These are phyloP conservation scores for Lymantria dispar DNA, from an alignment of 2,888 invertebrate species.

Conservation along the genomic window DNA sequence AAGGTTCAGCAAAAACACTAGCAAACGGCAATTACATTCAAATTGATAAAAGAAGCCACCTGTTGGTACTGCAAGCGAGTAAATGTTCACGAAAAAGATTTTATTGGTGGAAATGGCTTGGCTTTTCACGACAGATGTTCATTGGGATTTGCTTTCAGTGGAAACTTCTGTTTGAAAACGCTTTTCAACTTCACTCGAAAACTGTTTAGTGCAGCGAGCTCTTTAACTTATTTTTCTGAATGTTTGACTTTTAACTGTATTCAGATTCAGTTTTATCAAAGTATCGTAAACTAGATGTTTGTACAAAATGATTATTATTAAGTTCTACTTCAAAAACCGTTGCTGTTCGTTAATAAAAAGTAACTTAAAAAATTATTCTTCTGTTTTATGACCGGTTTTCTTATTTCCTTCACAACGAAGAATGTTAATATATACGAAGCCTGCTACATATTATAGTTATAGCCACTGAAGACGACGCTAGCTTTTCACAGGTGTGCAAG, in stretches of 20 bases:
- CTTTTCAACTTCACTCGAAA: slow-evolving; percentile 49
- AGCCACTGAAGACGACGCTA: too few species aligned
- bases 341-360: too few species aligned
- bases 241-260: slow-evolving; percentile 48
- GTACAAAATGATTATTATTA: too few species aligned
- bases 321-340: too few species aligned
- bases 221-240: slow-evolving; percentile 40
- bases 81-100: slow-evolving; percentile 66
- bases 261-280: slow-evolving; percentile 12
- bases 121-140: slow-evolving; percentile 63
- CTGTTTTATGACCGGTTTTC: too few species aligned
- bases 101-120: slow-evolving; percentile 61
- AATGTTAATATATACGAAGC: too few species aligned
- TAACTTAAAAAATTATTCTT: too few species aligned
- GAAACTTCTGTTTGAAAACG: slow-evolving; percentile 58
- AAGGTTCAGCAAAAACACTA: slow-evolving; percentile 29
- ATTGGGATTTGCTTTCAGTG: slow-evolving; percentile 55
- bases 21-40: slow-evolving; percentile 67
- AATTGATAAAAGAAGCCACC: slow-evolving; percentile 73
- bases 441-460: too few species aligned
- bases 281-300: too few species aligned
- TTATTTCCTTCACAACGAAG: too few species aligned
- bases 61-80: slow-evolving; percentile 58
- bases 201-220: slow-evolving; percentile 43
- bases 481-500: too few species aligned